Evolutionary conservation across 1,140 invertebrate species (phyloP).

Genomic region (Calephelis virginiensis): DNA sequence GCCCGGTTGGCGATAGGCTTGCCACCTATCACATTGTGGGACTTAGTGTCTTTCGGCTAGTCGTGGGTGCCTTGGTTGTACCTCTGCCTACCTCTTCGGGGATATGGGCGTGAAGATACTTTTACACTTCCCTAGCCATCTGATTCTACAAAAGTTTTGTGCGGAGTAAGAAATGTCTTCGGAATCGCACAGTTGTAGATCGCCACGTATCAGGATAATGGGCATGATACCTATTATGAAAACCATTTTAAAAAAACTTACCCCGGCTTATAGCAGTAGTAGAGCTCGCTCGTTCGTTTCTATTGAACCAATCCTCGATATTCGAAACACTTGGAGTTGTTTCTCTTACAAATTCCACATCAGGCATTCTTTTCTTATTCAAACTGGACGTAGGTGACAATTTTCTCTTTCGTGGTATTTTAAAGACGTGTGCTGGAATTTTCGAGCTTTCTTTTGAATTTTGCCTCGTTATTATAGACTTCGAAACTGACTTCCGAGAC

Average conservation of each 20-base stretch:
- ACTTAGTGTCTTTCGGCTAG: no score
- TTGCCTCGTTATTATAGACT: neutral
- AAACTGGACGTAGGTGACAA: slow-evolving; percentile 13
- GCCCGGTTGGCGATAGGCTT: no score
- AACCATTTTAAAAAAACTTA: neutral
- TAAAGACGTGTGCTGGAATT: neutral
- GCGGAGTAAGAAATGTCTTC: no score
- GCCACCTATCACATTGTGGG: no score
- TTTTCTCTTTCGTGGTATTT: slow-evolving; percentile 27
- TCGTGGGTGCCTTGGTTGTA: no score
- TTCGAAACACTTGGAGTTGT: slow-evolving; percentile 32
- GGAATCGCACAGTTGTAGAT: no score
- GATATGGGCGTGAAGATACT: no score
- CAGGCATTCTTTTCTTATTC: slow-evolving; percentile 30
- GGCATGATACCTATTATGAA: neutral
- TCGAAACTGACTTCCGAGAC: neutral
- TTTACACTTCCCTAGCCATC: no score
- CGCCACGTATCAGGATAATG: no score
- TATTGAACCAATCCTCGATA: slow-evolving; percentile 45
- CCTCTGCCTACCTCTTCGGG: no score
- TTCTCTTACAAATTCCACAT: slow-evolving; percentile 21
- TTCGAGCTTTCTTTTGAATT: neutral
- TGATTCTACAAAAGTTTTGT: no score
- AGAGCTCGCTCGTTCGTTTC: slow-evolving; percentile 25
- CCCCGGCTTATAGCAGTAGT: slow-evolving; percentile 27